Evolutionary conservation across 2,888 invertebrate species (phyloP).

Genomic region (Dastarcus helophoroides): DNA sequence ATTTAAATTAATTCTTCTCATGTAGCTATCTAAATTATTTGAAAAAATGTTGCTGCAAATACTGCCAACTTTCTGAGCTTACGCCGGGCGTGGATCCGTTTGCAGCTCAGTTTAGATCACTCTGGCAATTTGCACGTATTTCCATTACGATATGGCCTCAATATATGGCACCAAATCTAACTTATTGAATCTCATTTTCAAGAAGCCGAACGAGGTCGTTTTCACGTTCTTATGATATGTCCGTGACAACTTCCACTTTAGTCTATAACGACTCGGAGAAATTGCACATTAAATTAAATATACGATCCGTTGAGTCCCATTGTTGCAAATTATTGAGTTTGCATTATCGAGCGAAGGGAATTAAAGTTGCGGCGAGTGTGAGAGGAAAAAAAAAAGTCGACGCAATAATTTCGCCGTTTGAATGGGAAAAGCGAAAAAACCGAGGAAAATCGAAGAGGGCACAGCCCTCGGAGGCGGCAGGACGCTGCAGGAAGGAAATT

Average conservation of each 20-base stretch:
- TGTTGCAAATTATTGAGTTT: too few relatives aligned
- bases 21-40: too few relatives aligned
- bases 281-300: neutral
- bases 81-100: too few relatives aligned
- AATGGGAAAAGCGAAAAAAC: too few relatives aligned
- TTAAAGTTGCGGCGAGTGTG: too few relatives aligned
- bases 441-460: conserved; percentile 6
- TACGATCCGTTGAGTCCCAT: neutral
- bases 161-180: conserved; percentile 31
- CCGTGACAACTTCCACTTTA: conserved; percentile 22
- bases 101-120: too few relatives aligned
- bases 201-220: conserved; percentile 29
- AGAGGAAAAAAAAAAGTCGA: too few relatives aligned
- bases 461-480: conserved; percentile 7
- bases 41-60: too few relatives aligned
- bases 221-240: conserved; percentile 30
- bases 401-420: too few relatives aligned
- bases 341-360: neutral
- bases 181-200: conserved; percentile 34
- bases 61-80: too few relatives aligned
- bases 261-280: conserved; percentile 13
- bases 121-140: conserved; percentile 29
- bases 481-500: conserved; percentile 10
- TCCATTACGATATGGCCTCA: conserved; percentile 27
- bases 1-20: too few relatives aligned